Evolutionary conservation across 2,797 vertebrate genomes (phyloP).

Genomic region (Pipistrellus nathusii): DNA sequence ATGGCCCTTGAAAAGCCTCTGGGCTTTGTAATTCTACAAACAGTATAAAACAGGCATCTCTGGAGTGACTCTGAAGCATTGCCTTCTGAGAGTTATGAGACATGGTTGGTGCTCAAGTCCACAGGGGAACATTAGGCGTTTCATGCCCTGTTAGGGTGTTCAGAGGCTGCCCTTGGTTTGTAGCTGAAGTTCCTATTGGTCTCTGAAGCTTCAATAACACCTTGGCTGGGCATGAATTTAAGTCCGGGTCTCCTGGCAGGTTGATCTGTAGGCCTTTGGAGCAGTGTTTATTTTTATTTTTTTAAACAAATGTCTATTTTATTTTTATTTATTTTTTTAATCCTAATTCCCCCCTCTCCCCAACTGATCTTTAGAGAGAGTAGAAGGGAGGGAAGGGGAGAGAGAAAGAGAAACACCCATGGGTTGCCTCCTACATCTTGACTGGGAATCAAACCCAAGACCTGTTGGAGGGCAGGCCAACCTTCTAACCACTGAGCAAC

Average conservation of each 20-base stretch:
- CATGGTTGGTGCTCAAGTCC: accelerated
- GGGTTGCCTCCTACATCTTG: too few species aligned
- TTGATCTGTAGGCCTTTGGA: background rate
- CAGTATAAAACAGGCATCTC: background rate
- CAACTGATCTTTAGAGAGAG: too few species aligned
- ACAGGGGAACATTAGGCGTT: background rate
- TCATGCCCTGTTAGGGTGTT: background rate
- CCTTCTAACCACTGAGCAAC: too few species aligned
- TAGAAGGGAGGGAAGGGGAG: too few species aligned
- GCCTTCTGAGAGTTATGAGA: background rate
- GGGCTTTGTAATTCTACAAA: slow-evolving; percentile 8
- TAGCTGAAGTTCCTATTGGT: background rate
- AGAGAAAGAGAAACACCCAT: too few species aligned
- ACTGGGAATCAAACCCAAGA: too few species aligned
- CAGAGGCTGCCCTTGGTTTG: background rate
- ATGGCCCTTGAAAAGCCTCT: background rate
- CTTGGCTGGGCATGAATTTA: background rate
- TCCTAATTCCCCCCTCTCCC: too few species aligned
- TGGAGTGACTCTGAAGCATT: background rate
- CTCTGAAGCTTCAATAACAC: background rate
- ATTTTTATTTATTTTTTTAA: too few species aligned
- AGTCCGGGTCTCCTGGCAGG: background rate
- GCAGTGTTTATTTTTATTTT: background rate
- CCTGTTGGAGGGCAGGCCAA: too few species aligned
- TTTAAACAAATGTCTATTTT: too few species aligned